These are phyloP conservation scores for Sebastes iracundus DNA, from an alignment of 2,797 vertebrate genomes.

Conservation along the genomic window DNA sequence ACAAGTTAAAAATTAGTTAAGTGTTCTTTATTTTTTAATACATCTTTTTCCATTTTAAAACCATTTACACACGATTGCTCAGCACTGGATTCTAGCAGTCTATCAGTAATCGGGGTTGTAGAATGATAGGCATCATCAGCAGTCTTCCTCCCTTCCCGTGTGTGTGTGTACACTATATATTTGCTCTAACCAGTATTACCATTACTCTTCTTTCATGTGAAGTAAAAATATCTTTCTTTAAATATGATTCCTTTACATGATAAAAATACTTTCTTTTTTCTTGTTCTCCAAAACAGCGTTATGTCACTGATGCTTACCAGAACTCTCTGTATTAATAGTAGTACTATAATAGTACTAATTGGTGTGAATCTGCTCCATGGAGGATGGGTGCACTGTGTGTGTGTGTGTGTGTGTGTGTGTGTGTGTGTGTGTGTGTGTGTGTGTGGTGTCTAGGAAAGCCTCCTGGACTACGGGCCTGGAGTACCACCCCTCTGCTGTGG, in stretches of 20 bases:
- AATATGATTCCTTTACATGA: constrained; percentile 94
- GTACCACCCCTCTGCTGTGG: constrained; percentile 36
- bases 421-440: constrained; percentile 5
- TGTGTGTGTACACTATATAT: constrained; percentile 43
- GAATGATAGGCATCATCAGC: constrained; percentile 87
- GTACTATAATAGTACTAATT: constrained; percentile 9
- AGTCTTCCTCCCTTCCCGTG: constrained; percentile 80
- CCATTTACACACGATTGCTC: constrained; percentile 92
- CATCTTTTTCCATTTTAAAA: constrained; percentile 80
- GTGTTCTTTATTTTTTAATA: constrained; percentile 84
- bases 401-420: constrained; percentile 23
- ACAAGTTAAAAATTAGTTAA: constrained; percentile 93
- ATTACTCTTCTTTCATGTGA: constrained; percentile 85
- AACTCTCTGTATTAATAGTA: constrained; percentile 68
- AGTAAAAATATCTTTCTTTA: constrained; percentile 98
- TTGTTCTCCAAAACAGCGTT: constrained; percentile 86
- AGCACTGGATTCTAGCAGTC: constrained; percentile 89
- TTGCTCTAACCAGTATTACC: constrained; percentile 50
- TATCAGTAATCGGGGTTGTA: constrained; percentile 89
- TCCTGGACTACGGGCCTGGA: constrained; percentile 24
- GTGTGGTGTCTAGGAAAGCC: constrained; percentile 29
- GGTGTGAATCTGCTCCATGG: constrained; percentile 42
- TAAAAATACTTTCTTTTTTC: constrained; percentile 92
- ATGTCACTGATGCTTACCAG: constrained; percentile 87
- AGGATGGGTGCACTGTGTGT: constrained; percentile 34